Conservation (phyloP, 2,888 invertebrate genomes). For the Mimumesa dahlbomi region DNA sequence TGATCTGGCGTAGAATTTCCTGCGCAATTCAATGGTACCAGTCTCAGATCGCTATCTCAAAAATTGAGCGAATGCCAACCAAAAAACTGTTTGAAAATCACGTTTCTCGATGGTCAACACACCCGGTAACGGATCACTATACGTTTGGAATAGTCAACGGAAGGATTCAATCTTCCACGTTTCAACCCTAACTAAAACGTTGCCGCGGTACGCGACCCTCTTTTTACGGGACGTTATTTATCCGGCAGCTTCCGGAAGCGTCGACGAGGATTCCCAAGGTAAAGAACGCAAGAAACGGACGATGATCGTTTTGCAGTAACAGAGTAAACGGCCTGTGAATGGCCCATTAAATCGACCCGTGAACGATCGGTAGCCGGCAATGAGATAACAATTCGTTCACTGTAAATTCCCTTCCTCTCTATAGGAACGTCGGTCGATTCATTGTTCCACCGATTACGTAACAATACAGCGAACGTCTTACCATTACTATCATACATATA, state of each 20-base stretch:
- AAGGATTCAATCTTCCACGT: too few relatives aligned
- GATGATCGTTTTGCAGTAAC: slow-evolving; percentile 39
- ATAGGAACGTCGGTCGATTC: slow-evolving; percentile 30
- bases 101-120: too few relatives aligned
- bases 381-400: slow-evolving; percentile 60
- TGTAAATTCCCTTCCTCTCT: slow-evolving; percentile 39
- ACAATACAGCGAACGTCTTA: slow-evolving; percentile 4
- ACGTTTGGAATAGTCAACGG: too few relatives aligned
- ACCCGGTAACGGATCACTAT: too few relatives aligned
- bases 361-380: slow-evolving; percentile 46
- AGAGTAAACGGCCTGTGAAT: slow-evolving; percentile 46
- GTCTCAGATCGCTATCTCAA: too few relatives aligned
- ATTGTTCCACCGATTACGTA: slow-evolving; percentile 36
- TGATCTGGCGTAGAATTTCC: too few relatives aligned
- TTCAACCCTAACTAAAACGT: too few relatives aligned
- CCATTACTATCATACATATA: neutral
- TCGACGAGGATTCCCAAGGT: slow-evolving; percentile 26
- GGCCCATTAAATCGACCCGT: slow-evolving; percentile 56
- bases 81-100: too few relatives aligned
- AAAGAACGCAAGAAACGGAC: slow-evolving; percentile 31
- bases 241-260: slow-evolving; percentile 40
- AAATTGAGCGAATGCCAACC: too few relatives aligned
- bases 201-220: too few relatives aligned
- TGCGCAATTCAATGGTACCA: too few relatives aligned
- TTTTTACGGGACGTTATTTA: slow-evolving; percentile 40